phyloP scores from a whole-genome alignment of 1,140 invertebrate genomes.

The Nasonia vitripennis region DNA sequence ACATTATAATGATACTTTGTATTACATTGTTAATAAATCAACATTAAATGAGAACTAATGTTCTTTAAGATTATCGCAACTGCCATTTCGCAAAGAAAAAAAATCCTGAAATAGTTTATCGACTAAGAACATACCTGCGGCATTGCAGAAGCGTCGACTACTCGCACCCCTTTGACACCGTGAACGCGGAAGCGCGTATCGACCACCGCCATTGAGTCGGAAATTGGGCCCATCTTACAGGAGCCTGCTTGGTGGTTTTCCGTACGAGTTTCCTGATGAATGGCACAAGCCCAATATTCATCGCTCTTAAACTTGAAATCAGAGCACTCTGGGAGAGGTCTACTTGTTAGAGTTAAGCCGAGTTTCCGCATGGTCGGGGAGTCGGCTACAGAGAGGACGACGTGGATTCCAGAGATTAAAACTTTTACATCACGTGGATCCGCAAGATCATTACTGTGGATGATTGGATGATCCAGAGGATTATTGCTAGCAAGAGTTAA shows the following conservation, averaged over 20 bases:
- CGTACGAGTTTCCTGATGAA: constrained; percentile 70
- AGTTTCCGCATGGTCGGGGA: constrained; percentile 60
- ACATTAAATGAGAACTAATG: background rate
- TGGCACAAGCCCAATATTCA: constrained; percentile 77
- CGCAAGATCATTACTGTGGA: constrained; percentile 78
- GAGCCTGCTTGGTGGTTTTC: constrained; percentile 78
- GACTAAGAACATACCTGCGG: constrained; percentile 60
- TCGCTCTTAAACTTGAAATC: constrained; percentile 63
- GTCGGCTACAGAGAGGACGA: constrained; percentile 61
- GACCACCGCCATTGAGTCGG: constrained; percentile 72
- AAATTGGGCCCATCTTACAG: constrained; percentile 77
- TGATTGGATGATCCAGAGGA: constrained; percentile 76
- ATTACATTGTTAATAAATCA: too few relatives aligned
- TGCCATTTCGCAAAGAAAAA: background rate
- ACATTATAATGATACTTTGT: background rate
- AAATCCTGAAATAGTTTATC: background rate
- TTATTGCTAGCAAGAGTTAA: constrained; percentile 62
- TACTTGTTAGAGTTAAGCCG: constrained; percentile 54
- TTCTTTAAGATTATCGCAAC: background rate
- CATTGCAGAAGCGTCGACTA: constrained; percentile 73
- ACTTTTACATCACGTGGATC: constrained; percentile 70
- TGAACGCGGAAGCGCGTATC: constrained; percentile 72
- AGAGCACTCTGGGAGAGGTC: constrained; percentile 57
- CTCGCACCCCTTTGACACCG: constrained; percentile 71
- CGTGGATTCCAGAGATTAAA: constrained; percentile 69